Evolutionary conservation across 2,797 vertebrate genomes (phyloP).

Genomic region (Tamandua tetradactyla): DNA sequence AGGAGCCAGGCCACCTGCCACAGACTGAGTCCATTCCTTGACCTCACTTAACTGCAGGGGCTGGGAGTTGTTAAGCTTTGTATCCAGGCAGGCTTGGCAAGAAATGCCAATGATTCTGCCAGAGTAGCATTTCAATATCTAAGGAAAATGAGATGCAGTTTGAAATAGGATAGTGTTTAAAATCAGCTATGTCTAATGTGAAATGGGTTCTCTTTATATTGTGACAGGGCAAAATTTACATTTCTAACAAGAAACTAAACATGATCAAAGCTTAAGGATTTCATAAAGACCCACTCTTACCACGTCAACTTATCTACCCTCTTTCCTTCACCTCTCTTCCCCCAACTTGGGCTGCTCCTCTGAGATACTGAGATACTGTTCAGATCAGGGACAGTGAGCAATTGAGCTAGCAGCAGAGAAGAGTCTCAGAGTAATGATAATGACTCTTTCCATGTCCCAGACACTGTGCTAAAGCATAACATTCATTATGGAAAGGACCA

Average conservation of each 20-base stretch:
- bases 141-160: conserved; percentile 21
- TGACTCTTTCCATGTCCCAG: not conserved
- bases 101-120: conserved; percentile 41
- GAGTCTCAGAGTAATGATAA: not conserved
- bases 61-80: conserved; percentile 50
- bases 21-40: not conserved
- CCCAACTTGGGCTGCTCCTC: not conserved
- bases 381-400: not conserved
- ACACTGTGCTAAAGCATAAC: not conserved
- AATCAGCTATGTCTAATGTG: conserved; percentile 37
- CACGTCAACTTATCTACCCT: not conserved
- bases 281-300: not conserved
- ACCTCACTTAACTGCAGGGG: not conserved
- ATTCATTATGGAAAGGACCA: not conserved
- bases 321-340: not conserved
- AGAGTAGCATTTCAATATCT: conserved; percentile 54
- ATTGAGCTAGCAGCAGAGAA: not conserved
- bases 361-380: conserved; percentile 33
- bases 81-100: conserved; percentile 19
- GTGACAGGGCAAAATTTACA: conserved; percentile 47
- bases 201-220: conserved; percentile 57
- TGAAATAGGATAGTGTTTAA: conserved; percentile 57
- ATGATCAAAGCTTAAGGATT: conserved; percentile 52
- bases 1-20: conserved; percentile 1
- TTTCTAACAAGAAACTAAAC: conserved; percentile 61